These are phyloP conservation scores for Drosophila mulleri DNA, from an alignment of 2,888 invertebrate genomes.

Conservation along the genomic window DNA sequence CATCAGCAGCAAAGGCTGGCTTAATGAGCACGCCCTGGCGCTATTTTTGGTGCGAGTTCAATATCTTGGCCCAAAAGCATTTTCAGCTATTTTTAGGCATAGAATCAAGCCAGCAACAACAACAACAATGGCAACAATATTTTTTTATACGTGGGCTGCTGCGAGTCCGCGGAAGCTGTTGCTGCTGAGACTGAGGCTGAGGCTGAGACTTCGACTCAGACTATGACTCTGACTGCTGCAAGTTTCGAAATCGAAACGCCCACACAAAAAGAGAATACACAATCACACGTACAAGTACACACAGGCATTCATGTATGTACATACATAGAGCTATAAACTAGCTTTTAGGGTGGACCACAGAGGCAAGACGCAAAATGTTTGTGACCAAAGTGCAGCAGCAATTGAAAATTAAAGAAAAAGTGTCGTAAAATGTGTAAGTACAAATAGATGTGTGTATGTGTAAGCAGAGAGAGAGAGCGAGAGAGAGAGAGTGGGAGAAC, in stretches of 20 bases:
- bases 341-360: conserved; percentile 35
- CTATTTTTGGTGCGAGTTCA: conserved; percentile 71
- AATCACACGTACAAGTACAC: conserved; percentile 5
- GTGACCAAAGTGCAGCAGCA: conserved; percentile 21
- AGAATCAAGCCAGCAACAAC: conserved; percentile 54
- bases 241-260: conserved; percentile 62
- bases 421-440: conserved; percentile 44
- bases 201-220: conserved; percentile 9
- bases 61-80: conserved; percentile 38
- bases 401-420: conserved; percentile 43
- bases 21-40: conserved; percentile 80
- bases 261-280: conserved; percentile 36
- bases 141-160: conserved; percentile 42
- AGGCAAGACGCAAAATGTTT: conserved; percentile 21
- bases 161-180: conserved; percentile 54
- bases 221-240: conserved; percentile 32
- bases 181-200: conserved; percentile 19
- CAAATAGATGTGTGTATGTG: conserved; percentile 3
- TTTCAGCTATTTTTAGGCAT: conserved; percentile 77
- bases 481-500: background rate
- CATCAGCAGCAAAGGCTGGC: conserved; percentile 32
- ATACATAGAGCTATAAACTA: background rate
- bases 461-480: background rate
- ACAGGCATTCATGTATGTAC: too few relatives aligned
- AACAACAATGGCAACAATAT: conserved; percentile 13